Evolutionary conservation across 2,797 vertebrate genomes (phyloP), one percentile per base, ranked within the genome.

Genomic region (Gallinago stenura): DNA sequence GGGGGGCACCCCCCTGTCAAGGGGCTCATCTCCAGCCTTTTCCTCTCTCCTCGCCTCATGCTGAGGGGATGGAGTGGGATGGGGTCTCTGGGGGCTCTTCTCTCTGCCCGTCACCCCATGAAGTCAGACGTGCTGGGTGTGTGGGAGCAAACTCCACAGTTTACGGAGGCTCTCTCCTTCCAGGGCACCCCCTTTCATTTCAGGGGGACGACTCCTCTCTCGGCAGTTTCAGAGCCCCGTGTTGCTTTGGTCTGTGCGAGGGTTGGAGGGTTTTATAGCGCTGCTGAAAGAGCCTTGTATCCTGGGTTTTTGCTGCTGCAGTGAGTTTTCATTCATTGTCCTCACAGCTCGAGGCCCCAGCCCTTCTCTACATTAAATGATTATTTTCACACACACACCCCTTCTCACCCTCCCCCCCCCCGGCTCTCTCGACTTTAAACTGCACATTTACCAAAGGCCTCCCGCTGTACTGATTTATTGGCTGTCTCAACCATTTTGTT

Each of bases 311-410:
- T 82, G 79, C 87, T 58, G 75, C 56, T 41, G 56, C 65, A 41
- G 35, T 83, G 90, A 21, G 6, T 90, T 95, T 83, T 93, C 86
- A 89, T 94, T 97, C 92, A 87, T 93, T 95, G 92, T 93, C 84
- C 71, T 91, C 82, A 2, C 39, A n/a, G 85, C 79, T 93, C 35
- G 61, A 88, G 92, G 91, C 93, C 87, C 54, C 46, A 72, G 82
- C 83, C 81, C 65, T 81, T 88, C 41, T 91, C 30, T 86, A 70
- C 53, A n/a, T 76, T 82, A 86, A 90, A 78, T 68, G 15, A 48
- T 75, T 70, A 53, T 51, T 45, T 25, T 33, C 20, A 21, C 45
- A 43, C 39, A 39, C 39, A 14, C 39, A 5, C 39, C 39, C 39
- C 39, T 39, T 39, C 39, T 39, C 41, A 18, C 43, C 43, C 45